Conservation (phyloP, 2,113 vertebrate species). For the Dasypus novemcinctus region DNA sequence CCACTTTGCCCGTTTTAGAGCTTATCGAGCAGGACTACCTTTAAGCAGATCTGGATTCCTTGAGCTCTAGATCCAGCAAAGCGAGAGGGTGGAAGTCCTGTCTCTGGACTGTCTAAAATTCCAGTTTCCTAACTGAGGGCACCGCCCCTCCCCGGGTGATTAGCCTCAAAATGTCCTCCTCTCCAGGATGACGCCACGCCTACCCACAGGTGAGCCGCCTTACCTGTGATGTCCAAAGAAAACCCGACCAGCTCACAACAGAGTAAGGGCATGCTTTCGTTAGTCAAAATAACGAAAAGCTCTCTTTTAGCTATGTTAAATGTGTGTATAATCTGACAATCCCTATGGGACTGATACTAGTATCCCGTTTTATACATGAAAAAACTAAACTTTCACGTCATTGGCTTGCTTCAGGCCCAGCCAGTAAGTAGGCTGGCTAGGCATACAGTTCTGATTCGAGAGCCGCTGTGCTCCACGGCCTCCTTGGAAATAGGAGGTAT, state of each 20-base stretch:
- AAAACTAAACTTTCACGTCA: neutral
- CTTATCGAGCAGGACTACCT: neutral
- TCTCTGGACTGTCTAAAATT: neutral
- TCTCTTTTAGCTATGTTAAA: neutral
- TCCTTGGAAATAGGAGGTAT: neutral
- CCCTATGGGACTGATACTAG: neutral
- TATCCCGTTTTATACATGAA: neutral
- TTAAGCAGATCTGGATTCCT: neutral
- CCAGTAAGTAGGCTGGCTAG: neutral
- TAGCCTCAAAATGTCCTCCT: neutral
- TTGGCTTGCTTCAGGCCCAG: neutral
- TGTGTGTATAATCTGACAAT: neutral
- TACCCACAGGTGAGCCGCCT: neutral
- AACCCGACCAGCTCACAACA: neutral
- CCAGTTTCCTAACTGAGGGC: neutral
- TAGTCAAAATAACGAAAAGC: neutral
- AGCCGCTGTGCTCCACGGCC: neutral
- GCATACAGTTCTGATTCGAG: slow-evolving; percentile 4
- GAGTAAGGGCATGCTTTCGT: neutral
- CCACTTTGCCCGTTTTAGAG: neutral
- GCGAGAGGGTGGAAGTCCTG: neutral
- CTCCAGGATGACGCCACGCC: neutral
- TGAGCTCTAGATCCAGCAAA: neutral
- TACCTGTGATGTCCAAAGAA: neutral
- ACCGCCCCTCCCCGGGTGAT: neutral